Base-by-base conservation (phyloP, 37 sponge, comb jelly and placozoan genomes). In the Tethya wilhelma region DNA sequence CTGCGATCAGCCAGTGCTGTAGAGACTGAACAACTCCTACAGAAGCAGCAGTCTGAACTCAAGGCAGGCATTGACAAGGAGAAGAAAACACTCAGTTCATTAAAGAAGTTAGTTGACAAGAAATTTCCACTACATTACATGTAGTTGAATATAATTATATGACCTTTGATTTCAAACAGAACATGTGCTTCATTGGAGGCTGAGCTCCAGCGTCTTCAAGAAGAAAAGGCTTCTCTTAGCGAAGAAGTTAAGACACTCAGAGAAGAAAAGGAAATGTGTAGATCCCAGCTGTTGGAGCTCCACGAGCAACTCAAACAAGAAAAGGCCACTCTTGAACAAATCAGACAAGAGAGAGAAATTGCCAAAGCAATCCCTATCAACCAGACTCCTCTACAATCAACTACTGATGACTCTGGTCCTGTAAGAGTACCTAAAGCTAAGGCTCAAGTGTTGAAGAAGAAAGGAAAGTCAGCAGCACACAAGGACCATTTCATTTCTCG, bases 71-170 rank as follows among this genome's bases (percentile, higher is more conserved):
- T 84, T 55, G 67, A 63, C 2, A 67, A 75, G 29, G 77, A 75
- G 39, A 76, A 57, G 44, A 55, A 77, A 28, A 28, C 33, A n/a
- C 57, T 84, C 22, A 63, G 23, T 49, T 59, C 43, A 42, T 20
- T 84, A n/a, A 55, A 67, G 58, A 84, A 26, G 85, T 84, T 56
- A 33, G 70, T 74, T 1, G 22, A 59, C n/a, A n/a, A n/a, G n/a
- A n/a, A n/a, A n/a, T n/a, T n/a, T n/a, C n/a, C n/a, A 19, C 34
- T 33, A 31, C 67, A 4, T n/a, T n/a, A n/a, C n/a, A n/a, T n/a
- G n/a, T n/a, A n/a, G n/a, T n/a, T n/a, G n/a, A n/a, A n/a, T n/a
- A n/a, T n/a, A n/a, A n/a, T n/a, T 4, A 37, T 30, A 11, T 65
- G 3, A 11, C 38, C 31, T 36, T 5, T 65, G 1, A 2, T 31